Evolutionary conservation across 1,140 invertebrate species (phyloP).

Genomic region (Sesamia nonagrioides): DNA sequence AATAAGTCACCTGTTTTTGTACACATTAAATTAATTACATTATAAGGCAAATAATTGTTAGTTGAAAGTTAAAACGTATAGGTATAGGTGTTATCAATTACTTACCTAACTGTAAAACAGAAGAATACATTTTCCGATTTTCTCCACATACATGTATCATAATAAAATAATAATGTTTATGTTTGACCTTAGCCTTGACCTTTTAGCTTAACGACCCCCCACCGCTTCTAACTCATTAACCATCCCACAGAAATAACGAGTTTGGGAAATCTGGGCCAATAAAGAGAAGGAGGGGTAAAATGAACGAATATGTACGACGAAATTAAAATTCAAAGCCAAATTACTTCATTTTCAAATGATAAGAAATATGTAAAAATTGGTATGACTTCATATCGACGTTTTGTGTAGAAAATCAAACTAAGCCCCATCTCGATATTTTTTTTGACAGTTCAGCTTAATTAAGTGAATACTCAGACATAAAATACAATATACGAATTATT

Average conservation of each 20-base stretch:
- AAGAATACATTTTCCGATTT: neutral
- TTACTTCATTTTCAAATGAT: neutral
- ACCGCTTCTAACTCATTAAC: neutral
- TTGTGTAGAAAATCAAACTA: neutral
- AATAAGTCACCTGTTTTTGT: no score
- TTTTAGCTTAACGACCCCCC: slow-evolving; percentile 4
- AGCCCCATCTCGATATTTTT: neutral
- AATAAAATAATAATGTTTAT: neutral
- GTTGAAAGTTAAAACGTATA: neutral
- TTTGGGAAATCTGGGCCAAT: slow-evolving; percentile 3
- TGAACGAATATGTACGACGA: neutral
- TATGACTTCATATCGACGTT: neutral
- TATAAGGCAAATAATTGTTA: neutral
- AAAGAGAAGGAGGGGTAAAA: neutral
- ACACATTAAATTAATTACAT: no score
- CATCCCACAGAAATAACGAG: slow-evolving; percentile 9
- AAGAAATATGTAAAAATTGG: neutral
- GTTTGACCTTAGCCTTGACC: slow-evolving; percentile 1
- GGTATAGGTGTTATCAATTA: no score
- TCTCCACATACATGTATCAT: neutral
- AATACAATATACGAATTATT: no score
- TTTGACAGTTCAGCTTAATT: neutral
- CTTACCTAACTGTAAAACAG: neutral
- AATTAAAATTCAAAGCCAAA: neutral
- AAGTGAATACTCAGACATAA: no score